A percentile compares a stretch with the other conserved stretches of the same genome.
phyloP scores from a whole-genome alignment of 2,888 invertebrate genomes.

The Limnephilus lunatus region DNA sequence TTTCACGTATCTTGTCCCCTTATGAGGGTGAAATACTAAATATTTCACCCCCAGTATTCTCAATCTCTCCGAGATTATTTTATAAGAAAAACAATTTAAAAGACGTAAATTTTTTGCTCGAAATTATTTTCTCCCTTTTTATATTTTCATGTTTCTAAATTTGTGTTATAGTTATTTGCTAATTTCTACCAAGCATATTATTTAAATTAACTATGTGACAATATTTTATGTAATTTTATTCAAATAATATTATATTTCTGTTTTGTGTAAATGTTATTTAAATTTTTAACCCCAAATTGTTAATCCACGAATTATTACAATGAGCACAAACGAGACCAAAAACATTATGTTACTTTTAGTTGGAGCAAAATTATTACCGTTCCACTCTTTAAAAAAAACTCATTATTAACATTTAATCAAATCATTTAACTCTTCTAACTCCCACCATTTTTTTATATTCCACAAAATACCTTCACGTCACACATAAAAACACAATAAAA shows the following conservation, averaged over 20 bases:
- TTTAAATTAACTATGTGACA: neutral
- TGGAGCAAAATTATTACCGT: neutral
- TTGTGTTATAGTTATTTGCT: neutral
- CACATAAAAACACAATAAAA: neutral
- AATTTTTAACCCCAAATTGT: neutral
- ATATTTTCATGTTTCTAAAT: neutral
- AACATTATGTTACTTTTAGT: neutral
- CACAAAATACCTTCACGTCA: neutral
- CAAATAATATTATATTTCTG: neutral
- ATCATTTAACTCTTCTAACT: neutral
- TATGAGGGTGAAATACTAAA: constrained; percentile 4
- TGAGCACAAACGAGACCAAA: neutral
- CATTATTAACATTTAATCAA: neutral
- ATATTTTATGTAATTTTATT: neutral
- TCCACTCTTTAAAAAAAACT: neutral
- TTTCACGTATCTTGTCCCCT: constrained; percentile 27
- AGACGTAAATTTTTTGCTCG: neutral
- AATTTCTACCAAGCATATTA: neutral
- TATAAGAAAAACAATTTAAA: neutral
- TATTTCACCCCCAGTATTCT: neutral
- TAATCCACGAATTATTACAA: neutral
- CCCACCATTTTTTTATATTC: neutral
- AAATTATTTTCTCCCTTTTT: neutral
- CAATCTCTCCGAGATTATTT: neutral
- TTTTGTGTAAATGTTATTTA: neutral